phyloP scores from a whole-genome alignment of 30 jellyfish, hydroid and myxozoan species.

The Cassiopea xamachana region DNA sequence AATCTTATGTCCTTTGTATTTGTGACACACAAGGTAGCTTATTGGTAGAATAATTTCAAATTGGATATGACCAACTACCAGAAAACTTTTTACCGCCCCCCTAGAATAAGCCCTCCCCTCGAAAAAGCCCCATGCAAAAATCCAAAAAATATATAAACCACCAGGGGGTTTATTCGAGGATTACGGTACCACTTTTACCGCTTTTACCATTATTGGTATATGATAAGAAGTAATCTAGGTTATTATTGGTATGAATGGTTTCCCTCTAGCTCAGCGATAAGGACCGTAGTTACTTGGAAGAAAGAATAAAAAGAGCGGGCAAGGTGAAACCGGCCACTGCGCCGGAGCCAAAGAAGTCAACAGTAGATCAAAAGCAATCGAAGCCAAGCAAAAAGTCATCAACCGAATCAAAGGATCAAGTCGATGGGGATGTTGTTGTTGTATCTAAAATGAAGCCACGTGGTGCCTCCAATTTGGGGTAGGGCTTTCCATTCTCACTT shows the following conservation, averaged over 20 bases:
- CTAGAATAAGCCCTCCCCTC: no score
- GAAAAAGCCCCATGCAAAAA: no score
- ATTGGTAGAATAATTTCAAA: no score
- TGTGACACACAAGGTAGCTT: no score
- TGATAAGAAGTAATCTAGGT: background rate
- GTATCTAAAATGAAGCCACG: conserved; percentile 51
- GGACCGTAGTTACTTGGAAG: conserved; percentile 87
- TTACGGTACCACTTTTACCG: no score
- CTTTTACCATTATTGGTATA: no score
- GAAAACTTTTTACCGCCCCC: no score
- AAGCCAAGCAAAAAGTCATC: conserved; percentile 59
- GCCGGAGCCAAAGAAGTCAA: conserved; percentile 52
- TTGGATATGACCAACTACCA: no score
- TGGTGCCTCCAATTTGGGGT: conserved; percentile 8
- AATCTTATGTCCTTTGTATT: no score
- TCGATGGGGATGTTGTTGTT: conserved; percentile 32
- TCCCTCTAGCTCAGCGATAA: conserved; percentile 80
- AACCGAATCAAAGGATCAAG: conserved; percentile 62
- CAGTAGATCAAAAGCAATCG: conserved; percentile 40
- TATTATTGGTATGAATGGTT: background rate
- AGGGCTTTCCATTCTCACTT: background rate
- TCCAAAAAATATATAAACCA: no score
- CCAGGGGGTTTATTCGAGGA: no score
- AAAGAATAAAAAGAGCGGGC: conserved; percentile 91
- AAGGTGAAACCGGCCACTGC: conserved; percentile 69